Base-by-base conservation (phyloP, 2,888 invertebrate species). In the Stenotaenia linearis region DNA sequence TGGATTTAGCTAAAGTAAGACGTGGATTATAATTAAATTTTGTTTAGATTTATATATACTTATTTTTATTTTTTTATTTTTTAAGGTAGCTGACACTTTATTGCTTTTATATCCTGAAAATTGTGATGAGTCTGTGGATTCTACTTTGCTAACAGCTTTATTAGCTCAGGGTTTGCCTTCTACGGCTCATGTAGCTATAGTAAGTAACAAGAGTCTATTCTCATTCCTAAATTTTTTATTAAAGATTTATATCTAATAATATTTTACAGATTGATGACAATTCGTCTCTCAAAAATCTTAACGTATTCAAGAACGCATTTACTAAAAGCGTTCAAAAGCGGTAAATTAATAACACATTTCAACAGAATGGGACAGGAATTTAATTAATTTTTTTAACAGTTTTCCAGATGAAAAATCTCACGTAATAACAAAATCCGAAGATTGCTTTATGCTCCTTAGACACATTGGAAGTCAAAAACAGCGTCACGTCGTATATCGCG, bases 141-240 rank as follows among this genome's bases (percentile, higher is more conserved):
- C 92, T 82, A 90, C 91, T 83, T 90, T 95, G 23, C 88, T 97
- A 25, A 91, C 92, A 21, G 89, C 93, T 83, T 89, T 93, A 5
- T 90, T 94, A 85, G 93, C 94, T 1, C 97, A 98, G 86, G 92
- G 92, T 28, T 85, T 93, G 78, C 95, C 97, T 0, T 92, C 95
- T 0, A 92, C 93, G 0, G 87, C 93, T 61, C 89, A 94, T 61
- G 91, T 91, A 0, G 87, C 84, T 30, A 80, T 80, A 78, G 80
- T 77, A 82, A 83, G 9, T 84, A 23, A n/a, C n/a, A n/a, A n/a
- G n/a, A n/a, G n/a, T n/a, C n/a, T n/a, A n/a, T n/a, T n/a, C n/a
- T n/a, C n/a, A n/a, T n/a, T n/a, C n/a, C n/a, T n/a, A n/a, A n/a
- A n/a, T n/a, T n/a, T n/a, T n/a, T n/a, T n/a, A n/a, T n/a, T n/a